Evolutionary conservation across 1,140 invertebrate species (phyloP).

Genomic region (Leptopilina boulardi): DNA sequence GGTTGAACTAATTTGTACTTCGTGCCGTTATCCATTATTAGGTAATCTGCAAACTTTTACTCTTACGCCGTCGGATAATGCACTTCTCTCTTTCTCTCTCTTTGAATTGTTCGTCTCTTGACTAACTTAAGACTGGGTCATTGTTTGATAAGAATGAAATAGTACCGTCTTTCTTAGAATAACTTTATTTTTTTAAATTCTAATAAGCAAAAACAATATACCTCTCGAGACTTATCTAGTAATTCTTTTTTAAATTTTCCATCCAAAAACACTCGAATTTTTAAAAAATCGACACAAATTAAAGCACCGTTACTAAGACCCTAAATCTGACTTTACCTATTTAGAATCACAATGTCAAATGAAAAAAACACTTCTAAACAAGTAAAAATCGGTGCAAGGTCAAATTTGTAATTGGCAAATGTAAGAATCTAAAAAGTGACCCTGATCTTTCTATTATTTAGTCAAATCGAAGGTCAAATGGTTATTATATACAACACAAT

Average conservation of each 20-base stretch:
- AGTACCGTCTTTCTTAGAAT: neutral
- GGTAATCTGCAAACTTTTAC: conserved; percentile 60
- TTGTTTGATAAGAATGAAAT: conserved; percentile 11
- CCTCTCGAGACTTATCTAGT: too few relatives aligned
- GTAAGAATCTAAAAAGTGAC: conserved; percentile 54
- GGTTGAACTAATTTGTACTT: conserved; percentile 71
- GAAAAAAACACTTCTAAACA: conserved; percentile 45
- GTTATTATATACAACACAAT: conserved; percentile 60
- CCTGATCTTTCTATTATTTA: neutral
- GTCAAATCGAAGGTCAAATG: conserved; percentile 66
- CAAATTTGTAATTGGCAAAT: conserved; percentile 52
- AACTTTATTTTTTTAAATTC: too few relatives aligned
- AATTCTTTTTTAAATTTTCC: too few relatives aligned
- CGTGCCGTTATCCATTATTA: conserved; percentile 71
- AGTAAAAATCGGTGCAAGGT: conserved; percentile 56
- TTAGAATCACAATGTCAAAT: too few relatives aligned
- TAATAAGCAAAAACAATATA: too few relatives aligned
- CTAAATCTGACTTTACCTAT: conserved; percentile 52
- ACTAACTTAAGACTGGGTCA: neutral
- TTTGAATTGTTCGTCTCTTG: neutral
- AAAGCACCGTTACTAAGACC: conserved; percentile 52
- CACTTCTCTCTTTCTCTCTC: too few relatives aligned
- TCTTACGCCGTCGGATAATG: conserved; percentile 42
- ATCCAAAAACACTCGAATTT: too few relatives aligned
- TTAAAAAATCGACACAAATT: too few relatives aligned